phyloP scores from a whole-genome alignment of 2,888 invertebrate genomes.

The Pecten maximus region DNA sequence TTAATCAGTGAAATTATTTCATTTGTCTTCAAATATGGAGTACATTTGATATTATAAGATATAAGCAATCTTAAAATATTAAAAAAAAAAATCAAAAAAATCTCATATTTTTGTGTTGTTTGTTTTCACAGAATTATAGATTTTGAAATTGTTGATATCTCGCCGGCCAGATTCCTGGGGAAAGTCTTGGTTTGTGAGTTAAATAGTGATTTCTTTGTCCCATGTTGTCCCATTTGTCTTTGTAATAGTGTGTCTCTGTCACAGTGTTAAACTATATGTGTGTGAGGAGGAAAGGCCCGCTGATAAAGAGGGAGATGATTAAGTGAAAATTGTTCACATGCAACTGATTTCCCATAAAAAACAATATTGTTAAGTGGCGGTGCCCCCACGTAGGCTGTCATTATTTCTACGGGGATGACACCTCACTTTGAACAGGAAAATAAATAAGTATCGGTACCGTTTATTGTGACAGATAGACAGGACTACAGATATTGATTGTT shows the following conservation, averaged over 20 bases:
- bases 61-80: too few species aligned
- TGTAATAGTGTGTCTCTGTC: background rate
- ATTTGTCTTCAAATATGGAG: too few species aligned
- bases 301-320: background rate
- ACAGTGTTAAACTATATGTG: constrained; percentile 18
- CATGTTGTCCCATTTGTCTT: constrained; percentile 1
- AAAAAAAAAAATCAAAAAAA: background rate
- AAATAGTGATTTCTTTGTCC: background rate
- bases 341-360: constrained; percentile 21
- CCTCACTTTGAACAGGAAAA: constrained; percentile 35
- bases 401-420: background rate
- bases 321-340: constrained; percentile 32
- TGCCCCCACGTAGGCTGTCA: constrained; percentile 22
- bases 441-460: constrained; percentile 23
- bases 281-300: background rate
- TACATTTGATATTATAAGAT: too few species aligned
- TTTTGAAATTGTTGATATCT: background rate
- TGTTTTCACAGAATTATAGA: background rate
- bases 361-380: constrained; percentile 33
- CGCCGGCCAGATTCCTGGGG: background rate
- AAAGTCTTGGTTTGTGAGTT: background rate
- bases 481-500: constrained; percentile 23
- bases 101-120: background rate
- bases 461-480: constrained; percentile 13
- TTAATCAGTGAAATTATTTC: background rate